phyloP scores from a whole-genome alignment of 2,888 invertebrate genomes.

The Myopa testacea region DNA sequence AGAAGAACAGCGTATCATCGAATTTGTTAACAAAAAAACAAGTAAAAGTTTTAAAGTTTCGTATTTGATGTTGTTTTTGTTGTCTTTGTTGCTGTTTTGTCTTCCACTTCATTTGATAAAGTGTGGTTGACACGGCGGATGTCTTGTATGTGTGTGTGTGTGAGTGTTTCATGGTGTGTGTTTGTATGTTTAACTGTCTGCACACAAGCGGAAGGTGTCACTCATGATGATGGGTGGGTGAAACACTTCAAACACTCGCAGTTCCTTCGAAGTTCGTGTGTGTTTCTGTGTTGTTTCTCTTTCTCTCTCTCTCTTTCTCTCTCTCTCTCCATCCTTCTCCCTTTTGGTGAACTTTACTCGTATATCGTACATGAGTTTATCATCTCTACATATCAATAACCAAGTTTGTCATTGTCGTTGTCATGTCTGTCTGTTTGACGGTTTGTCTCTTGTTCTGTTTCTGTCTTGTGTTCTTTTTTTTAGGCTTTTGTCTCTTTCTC shows the following conservation, averaged over 20 bases:
- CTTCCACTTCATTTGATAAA: constrained; percentile 52
- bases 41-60: constrained; percentile 22
- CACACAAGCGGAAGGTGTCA: constrained; percentile 55
- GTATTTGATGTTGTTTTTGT: constrained; percentile 11
- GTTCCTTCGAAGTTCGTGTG: constrained; percentile 27
- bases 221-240: constrained; percentile 43
- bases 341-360: constrained; percentile 22
- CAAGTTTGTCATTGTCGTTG: constrained; percentile 49
- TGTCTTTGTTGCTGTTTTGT: constrained; percentile 22
- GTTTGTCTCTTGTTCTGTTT: no score
- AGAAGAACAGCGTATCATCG: constrained; percentile 9
- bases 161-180: constrained; percentile 45
- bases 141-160: constrained; percentile 30
- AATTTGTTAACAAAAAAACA: constrained; percentile 25
- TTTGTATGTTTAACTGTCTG: constrained; percentile 19
- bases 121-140: constrained; percentile 43
- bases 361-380: constrained; percentile 49
- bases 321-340: constrained; percentile 27
- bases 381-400: constrained; percentile 53
- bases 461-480: no score
- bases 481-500: no score
- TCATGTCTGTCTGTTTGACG: constrained; percentile 11
- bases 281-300: constrained; percentile 51
- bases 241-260: neutral
- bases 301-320: constrained; percentile 43